phyloP scores from a whole-genome alignment of 2,888 invertebrate species.

The Sympetrum striolatum region DNA sequence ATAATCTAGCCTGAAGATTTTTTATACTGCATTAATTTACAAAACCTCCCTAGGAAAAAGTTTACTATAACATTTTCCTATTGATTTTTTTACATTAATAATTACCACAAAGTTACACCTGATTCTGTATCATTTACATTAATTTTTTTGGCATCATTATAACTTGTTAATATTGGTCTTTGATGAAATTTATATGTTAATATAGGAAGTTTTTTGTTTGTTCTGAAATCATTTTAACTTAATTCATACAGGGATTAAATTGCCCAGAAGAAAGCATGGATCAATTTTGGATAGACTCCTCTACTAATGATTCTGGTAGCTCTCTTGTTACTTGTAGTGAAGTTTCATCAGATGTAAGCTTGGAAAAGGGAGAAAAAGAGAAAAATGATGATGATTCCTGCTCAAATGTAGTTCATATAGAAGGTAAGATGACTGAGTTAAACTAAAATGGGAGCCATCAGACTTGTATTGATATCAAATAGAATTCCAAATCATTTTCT shows the following conservation, averaged over 20 bases:
- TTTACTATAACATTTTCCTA: too few species aligned
- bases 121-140: too few species aligned
- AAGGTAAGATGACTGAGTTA: neutral
- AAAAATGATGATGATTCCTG: neutral
- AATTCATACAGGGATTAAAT: neutral
- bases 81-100: too few species aligned
- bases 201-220: neutral
- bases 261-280: neutral
- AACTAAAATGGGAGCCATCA: neutral
- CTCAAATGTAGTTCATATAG: neutral
- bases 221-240: neutral
- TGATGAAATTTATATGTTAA: neutral
- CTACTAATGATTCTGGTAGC: neutral
- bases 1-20: too few species aligned
- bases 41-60: too few species aligned
- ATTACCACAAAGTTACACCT: too few species aligned
- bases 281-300: neutral
- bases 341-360: neutral
- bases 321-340: neutral
- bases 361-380: conserved; percentile 17
- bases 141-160: too few species aligned
- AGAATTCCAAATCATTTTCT: neutral
- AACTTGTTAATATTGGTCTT: too few species aligned
- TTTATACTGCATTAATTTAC: too few species aligned
- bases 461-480: neutral